phyloP scores from a whole-genome alignment of 2,797 vertebrate genomes.

The Cuniculus paca region DNA sequence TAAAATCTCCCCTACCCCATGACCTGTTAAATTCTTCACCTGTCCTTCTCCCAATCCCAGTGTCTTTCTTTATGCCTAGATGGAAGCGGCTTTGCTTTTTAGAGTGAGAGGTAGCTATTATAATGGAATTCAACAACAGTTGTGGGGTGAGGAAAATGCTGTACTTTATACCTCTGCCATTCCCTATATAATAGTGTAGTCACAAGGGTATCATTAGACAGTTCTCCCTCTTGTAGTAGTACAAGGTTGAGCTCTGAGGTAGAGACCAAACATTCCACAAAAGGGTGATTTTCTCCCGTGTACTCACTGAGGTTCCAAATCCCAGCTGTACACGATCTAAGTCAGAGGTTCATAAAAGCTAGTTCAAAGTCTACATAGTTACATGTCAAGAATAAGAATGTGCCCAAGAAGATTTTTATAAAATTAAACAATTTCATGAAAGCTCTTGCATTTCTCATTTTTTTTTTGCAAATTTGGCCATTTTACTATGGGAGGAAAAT shows the following conservation, averaged over 20 bases:
- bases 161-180: background rate
- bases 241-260: background rate
- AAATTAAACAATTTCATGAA: background rate
- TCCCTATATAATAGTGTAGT: accelerated
- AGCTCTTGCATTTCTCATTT: background rate
- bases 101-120: background rate
- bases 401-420: background rate
- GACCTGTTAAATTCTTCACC: background rate
- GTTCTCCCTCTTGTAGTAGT: background rate
- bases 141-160: accelerated
- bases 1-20: accelerated
- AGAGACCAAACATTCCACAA: background rate
- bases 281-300: background rate
- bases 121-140: background rate
- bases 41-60: accelerated
- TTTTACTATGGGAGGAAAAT: background rate
- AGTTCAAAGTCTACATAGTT: background rate
- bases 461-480: background rate
- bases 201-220: background rate
- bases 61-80: too few relatives aligned
- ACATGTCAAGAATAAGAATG: background rate
- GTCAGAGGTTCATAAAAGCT: background rate
- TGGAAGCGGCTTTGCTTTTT: background rate
- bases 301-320: background rate
- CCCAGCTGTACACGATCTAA: background rate